Evolutionary conservation across 2,113 vertebrate species (phyloP), one percentile per base, ranked within the genome.

Genomic region (Thunnus thynnus): DNA sequence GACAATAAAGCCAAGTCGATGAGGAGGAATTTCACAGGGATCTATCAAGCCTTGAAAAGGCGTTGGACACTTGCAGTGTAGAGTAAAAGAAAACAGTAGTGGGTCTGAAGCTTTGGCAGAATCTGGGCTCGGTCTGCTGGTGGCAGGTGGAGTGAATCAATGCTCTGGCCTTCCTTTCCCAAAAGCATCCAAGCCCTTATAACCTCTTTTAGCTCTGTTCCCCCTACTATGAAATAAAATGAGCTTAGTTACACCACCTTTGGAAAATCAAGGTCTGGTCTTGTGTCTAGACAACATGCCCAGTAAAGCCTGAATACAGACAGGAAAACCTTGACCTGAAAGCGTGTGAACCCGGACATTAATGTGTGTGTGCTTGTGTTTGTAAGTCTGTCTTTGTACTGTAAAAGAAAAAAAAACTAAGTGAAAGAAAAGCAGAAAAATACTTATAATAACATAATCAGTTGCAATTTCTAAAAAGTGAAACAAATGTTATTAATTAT

Each of bases 31-130:
- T 92, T 87, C 79, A 85, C 72, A 83, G 74, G 54, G 80, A 85
- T 83, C 69, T 75, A 63, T 87, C 72, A 86, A 82, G 73, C 76
- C 69, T 63, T 78, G 82, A 85, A 78, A 78, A 76, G 66, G 70
- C 48, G 20, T 55, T 76, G 52, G 73, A 78, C 60, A 74, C 72
- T 73, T 57, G 82, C 77, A 16, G 70, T 25, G 65, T 57, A 4
- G 48, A 75, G 67, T 82, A 77, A 92, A 91, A 90, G 69, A 82
- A 90, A 92, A 81, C 85, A 90, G 46, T 70, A 78, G 86, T 82
- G 73, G 64, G 64, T 88, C 77, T 67, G 52, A 78, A 60, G 30
- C 36, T 88, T 83, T 90, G 84, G 86, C 82, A 86, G 86, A 80
- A 83, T 71, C 70, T 76, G 83, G 79, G 73, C 72, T 80, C 73